Conservation (phyloP, 2,888 invertebrate species). For the Pseudanteris insignis region DNA sequence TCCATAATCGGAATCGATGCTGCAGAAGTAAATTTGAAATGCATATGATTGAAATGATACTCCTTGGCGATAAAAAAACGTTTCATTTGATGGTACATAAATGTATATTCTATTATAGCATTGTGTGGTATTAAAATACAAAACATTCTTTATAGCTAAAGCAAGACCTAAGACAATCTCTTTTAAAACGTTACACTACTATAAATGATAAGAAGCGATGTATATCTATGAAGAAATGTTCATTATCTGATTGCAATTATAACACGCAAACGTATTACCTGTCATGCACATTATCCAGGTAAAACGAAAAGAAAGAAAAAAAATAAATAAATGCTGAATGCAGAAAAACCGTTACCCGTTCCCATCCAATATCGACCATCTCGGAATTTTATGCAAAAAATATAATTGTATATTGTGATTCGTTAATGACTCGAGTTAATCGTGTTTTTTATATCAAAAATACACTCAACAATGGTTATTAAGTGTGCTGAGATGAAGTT, state of each 20-base stretch:
- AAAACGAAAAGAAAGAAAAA: constrained; percentile 1
- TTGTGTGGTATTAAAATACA: no score
- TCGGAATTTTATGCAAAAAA: constrained; percentile 31
- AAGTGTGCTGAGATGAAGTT: constrained; percentile 35
- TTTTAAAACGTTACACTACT: no score
- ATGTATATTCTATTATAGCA: no score
- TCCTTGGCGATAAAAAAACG: no score
- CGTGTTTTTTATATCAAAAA: constrained; percentile 14
- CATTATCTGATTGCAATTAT: background rate
- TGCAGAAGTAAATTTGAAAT: constrained; percentile 65
- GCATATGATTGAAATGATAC: constrained; percentile 3
- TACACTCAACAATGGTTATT: constrained; percentile 35
- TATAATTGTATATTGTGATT: constrained; percentile 27
- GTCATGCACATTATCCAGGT: background rate
- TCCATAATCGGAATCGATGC: constrained; percentile 91
- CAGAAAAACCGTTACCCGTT: constrained; percentile 39
- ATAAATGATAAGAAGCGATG: no score
- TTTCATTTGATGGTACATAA: no score
- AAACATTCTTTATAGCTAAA: no score
- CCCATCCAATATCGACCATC: constrained; percentile 38
- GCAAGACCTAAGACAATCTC: no score
- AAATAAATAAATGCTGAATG: constrained; percentile 11
- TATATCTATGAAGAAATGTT: background rate
- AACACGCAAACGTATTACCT: background rate
- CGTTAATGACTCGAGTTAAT: constrained; percentile 22